phyloP scores from a whole-genome alignment of 2,113 vertebrate species.

The Gallinago jamesoni region DNA sequence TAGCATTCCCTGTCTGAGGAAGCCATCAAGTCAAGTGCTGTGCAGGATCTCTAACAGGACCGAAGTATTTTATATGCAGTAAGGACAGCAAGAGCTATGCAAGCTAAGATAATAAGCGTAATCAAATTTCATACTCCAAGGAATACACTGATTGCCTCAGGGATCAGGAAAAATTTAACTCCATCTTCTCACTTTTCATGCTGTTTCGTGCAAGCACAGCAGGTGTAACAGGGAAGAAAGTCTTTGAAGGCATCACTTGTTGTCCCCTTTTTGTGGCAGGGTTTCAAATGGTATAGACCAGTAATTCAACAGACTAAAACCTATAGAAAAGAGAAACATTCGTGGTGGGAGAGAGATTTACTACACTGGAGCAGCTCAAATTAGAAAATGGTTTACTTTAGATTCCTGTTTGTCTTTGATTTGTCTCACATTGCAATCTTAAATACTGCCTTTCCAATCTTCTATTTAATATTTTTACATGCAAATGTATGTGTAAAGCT shows the following conservation, averaged over 20 bases:
- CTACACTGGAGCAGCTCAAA: background rate
- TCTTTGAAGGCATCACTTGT: background rate
- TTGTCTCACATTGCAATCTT: background rate
- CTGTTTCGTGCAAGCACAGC: background rate
- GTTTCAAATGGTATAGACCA: background rate
- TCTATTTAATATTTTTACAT: background rate
- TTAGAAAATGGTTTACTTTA: background rate
- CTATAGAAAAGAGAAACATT: background rate
- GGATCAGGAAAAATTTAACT: background rate
- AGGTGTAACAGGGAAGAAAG: background rate
- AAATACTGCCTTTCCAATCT: background rate
- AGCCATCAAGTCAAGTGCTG: background rate
- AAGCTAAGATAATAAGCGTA: conserved; percentile 49
- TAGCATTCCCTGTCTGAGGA: background rate
- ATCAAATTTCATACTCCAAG: conserved; percentile 65
- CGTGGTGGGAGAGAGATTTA: background rate
- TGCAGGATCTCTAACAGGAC: background rate
- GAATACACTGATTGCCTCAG: conserved; percentile 40
- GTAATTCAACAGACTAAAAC: background rate
- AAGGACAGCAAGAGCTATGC: background rate
- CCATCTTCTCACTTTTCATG: background rate
- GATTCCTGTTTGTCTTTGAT: background rate
- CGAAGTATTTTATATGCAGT: conserved; percentile 1
- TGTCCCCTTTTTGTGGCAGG: background rate
- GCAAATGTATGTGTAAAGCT: background rate